Evolutionary conservation across 2,888 invertebrate genomes (phyloP).

Genomic region (Lithophane ornitopus): DNA sequence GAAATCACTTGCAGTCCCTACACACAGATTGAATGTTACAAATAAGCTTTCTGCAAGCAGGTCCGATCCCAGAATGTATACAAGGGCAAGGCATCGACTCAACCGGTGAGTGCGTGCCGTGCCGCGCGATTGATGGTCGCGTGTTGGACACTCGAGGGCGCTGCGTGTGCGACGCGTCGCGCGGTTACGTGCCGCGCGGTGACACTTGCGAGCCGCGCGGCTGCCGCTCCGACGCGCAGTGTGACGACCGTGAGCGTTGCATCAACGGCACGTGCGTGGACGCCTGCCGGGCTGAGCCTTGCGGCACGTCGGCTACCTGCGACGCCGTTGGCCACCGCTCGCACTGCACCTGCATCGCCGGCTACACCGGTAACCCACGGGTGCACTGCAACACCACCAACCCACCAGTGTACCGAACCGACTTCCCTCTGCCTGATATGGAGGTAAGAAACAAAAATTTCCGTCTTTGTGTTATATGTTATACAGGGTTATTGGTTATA

Average conservation of each 20-base stretch:
- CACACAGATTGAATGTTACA: background rate
- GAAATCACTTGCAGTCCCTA: background rate
- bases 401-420: constrained; percentile 91
- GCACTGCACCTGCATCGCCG: constrained; percentile 94
- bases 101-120: constrained; percentile 94
- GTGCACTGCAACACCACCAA: constrained; percentile 92
- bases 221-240: constrained; percentile 94
- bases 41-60: constrained; percentile 65
- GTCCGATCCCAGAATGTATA: constrained; percentile 93
- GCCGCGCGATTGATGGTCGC: constrained; percentile 93
- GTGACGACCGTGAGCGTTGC: constrained; percentile 94
- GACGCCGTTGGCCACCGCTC: constrained; percentile 94
- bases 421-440: constrained; percentile 96
- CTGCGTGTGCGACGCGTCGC: constrained; percentile 95
- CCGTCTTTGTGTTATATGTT: background rate
- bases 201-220: constrained; percentile 94
- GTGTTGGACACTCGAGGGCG: constrained; percentile 94
- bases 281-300: constrained; percentile 94
- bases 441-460: constrained; percentile 77
- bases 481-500: too few relatives aligned
- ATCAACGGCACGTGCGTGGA: constrained; percentile 94
- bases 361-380: constrained; percentile 94
- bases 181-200: constrained; percentile 94
- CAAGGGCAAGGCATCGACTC: constrained; percentile 94
- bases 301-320: constrained; percentile 94